phyloP scores from a whole-genome alignment of 2,888 invertebrate genomes.

The Drosophila sordidula region DNA sequence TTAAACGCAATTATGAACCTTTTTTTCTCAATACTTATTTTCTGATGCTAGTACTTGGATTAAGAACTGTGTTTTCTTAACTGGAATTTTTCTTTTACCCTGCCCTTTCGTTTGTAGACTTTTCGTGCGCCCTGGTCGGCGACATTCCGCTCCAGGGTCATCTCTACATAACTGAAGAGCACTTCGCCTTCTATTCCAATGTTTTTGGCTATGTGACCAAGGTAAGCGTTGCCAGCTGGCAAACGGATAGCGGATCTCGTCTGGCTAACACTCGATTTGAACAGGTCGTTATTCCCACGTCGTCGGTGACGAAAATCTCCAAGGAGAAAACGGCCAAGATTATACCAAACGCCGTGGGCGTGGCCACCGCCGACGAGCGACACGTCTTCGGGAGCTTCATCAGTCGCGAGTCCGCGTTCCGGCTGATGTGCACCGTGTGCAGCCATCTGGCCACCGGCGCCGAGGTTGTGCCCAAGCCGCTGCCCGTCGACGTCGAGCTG shows the following conservation, averaged over 20 bases:
- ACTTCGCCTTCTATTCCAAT: slow-evolving; percentile 98
- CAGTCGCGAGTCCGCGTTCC: slow-evolving; percentile 94
- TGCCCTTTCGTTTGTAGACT: slow-evolving; percentile 87
- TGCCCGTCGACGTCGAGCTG: slow-evolving; percentile 80
- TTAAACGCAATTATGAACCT: too few species aligned
- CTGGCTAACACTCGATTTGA: neutral
- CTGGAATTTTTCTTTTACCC: too few species aligned
- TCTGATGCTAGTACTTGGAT: too few species aligned
- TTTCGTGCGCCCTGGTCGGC: slow-evolving; percentile 96
- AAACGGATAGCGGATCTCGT: neutral
- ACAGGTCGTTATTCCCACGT: slow-evolving; percentile 93
- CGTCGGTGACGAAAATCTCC: slow-evolving; percentile 93
- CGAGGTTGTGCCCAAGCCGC: slow-evolving; percentile 78
- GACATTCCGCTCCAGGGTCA: slow-evolving; percentile 97
- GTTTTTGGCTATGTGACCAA: slow-evolving; percentile 97
- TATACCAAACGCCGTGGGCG: slow-evolving; percentile 97
- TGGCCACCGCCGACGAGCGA: slow-evolving; percentile 91
- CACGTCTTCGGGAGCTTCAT: slow-evolving; percentile 96
- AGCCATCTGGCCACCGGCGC: slow-evolving; percentile 86
- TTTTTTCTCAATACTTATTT: too few species aligned
- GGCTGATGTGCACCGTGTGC: slow-evolving; percentile 94
- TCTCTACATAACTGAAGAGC: slow-evolving; percentile 96
- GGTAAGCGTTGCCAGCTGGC: slow-evolving; percentile 86
- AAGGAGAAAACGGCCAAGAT: slow-evolving; percentile 97
- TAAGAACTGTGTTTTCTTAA: too few species aligned